These are phyloP conservation scores for Marcusenius ussheri DNA, from an alignment of 2,113 vertebrate genomes.

Conservation along the genomic window DNA sequence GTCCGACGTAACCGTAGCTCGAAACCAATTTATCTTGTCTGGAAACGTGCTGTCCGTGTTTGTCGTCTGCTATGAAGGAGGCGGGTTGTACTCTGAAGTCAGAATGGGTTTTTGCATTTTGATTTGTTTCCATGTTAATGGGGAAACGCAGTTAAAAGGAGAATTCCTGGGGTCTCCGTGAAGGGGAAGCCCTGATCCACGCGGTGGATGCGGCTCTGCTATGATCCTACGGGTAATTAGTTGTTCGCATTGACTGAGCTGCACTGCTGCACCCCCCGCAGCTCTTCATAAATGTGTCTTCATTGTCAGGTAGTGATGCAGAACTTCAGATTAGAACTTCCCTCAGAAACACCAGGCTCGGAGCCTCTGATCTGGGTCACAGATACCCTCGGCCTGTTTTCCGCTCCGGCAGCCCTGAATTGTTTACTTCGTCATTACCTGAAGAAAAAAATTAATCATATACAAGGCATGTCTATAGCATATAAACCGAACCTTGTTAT, in stretches of 20 bases:
- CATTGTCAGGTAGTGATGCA: constrained; percentile 55
- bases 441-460: background rate
- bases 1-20: constrained; percentile 20
- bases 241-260: constrained; percentile 54
- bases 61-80: constrained; percentile 25
- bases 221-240: constrained; percentile 46
- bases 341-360: constrained; percentile 46
- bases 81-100: constrained; percentile 18
- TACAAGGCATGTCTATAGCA: background rate
- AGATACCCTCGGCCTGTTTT: constrained; percentile 44
- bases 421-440: background rate
- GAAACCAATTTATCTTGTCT: constrained; percentile 29
- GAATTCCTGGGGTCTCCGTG: constrained; percentile 27
- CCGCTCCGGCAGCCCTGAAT: background rate
- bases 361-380: constrained; percentile 48
- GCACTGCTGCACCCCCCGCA: constrained; percentile 53
- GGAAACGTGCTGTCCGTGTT: constrained; percentile 17
- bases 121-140: constrained; percentile 33
- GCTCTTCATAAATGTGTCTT: constrained; percentile 57
- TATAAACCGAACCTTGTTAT: background rate
- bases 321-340: constrained; percentile 55
- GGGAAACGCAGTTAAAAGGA: constrained; percentile 28
- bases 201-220: constrained; percentile 40
- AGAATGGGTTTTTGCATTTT: constrained; percentile 30
- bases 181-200: constrained; percentile 48